Conservation (phyloP, 2,888 invertebrate species). For the Hermaeophaga mercurialis region DNA sequence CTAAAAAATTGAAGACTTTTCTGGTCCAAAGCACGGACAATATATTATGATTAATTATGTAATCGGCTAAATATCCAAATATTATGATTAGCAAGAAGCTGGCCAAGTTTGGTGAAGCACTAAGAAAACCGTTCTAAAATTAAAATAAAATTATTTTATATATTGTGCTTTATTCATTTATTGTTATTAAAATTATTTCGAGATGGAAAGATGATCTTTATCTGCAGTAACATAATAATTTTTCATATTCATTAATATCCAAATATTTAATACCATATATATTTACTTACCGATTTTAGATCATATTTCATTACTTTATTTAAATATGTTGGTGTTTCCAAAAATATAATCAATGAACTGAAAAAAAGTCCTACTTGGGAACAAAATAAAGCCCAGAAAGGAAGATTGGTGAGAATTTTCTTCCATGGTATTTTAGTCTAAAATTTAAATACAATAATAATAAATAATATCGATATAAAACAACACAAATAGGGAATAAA, state of each 20-base stretch:
- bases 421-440: conserved; percentile 7
- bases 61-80: conserved; percentile 8
- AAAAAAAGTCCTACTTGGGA: conserved; percentile 1
- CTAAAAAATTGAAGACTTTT: conserved; percentile 2
- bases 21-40: conserved; percentile 12
- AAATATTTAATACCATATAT: too few relatives aligned
- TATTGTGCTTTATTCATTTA: background rate
- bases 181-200: too few relatives aligned
- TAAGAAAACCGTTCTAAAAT: conserved; percentile 20
- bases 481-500: too few relatives aligned
- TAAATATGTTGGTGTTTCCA: conserved; percentile 18
- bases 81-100: background rate
- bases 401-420: background rate
- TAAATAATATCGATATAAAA: background rate
- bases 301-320: conserved; percentile 14
- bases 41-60: conserved; percentile 10
- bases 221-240: too few relatives aligned
- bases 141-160: background rate
- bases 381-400: conserved; percentile 13
- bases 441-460: background rate
- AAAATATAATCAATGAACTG: background rate
- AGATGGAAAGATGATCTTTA: too few relatives aligned
- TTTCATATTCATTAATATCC: too few relatives aligned
- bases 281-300: conserved; percentile 7
- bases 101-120: conserved; percentile 5